These are phyloP conservation scores for Mythimna ferrago DNA, from an alignment of 2,888 invertebrate species.

Conservation along the genomic window DNA sequence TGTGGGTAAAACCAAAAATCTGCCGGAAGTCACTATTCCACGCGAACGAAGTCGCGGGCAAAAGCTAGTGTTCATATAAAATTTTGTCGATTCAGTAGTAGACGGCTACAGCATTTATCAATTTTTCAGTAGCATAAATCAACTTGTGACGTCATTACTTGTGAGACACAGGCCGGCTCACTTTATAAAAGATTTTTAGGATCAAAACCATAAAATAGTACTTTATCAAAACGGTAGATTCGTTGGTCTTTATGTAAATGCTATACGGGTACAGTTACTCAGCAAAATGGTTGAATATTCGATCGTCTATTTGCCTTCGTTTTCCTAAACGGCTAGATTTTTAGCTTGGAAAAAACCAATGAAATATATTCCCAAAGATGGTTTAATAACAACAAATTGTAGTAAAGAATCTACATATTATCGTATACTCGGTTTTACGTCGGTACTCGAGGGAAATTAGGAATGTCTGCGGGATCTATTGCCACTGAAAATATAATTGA, in stretches of 20 bases:
- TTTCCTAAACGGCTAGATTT: constrained; percentile 16
- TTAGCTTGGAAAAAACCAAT: constrained; percentile 16
- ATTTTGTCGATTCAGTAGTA: too few relatives aligned
- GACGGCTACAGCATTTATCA: too few relatives aligned
- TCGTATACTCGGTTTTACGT: constrained; percentile 39
- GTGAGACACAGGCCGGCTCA: background rate
- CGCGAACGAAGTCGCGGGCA: too few relatives aligned
- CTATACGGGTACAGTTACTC: constrained; percentile 21
- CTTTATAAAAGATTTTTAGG: background rate
- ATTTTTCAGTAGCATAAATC: too few relatives aligned
- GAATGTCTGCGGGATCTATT: constrained; percentile 46
- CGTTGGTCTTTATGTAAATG: constrained; percentile 14
- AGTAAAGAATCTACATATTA: constrained; percentile 31
- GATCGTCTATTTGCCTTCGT: constrained; percentile 12
- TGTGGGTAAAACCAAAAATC: too few relatives aligned
- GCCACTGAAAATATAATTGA: constrained; percentile 53
- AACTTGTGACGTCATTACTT: too few relatives aligned
- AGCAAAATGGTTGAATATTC: constrained; percentile 25
- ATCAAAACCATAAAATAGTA: constrained; percentile 11
- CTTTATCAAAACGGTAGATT: constrained; percentile 25
- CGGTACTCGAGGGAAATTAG: constrained; percentile 47
- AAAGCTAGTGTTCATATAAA: too few relatives aligned
- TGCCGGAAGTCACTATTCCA: too few relatives aligned
- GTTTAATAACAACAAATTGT: constrained; percentile 36
- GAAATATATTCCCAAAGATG: constrained; percentile 13